A percentile compares a stretch with the other conserved stretches of the same genome.
Conservation (phyloP, 1,140 invertebrate species). For the Parapsyche elsis region DNA sequence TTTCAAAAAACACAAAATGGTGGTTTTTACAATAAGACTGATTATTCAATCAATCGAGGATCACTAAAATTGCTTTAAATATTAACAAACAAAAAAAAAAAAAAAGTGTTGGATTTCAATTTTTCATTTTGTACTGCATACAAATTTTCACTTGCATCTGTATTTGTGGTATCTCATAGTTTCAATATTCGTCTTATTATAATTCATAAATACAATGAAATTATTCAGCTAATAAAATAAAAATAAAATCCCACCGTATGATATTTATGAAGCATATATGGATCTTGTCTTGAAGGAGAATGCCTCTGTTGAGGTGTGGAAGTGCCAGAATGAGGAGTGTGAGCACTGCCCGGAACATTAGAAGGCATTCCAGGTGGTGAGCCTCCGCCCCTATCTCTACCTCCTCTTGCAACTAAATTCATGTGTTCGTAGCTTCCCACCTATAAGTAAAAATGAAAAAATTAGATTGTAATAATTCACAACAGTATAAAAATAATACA, state of each 20-base stretch:
- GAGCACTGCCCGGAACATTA: constrained; percentile 35
- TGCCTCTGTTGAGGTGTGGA: constrained; percentile 56
- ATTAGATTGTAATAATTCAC: not conserved
- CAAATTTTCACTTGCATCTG: not conserved
- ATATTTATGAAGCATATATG: constrained; percentile 66
- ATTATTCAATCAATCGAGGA: no score
- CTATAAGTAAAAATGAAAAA: constrained; percentile 54
- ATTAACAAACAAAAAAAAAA: no score
- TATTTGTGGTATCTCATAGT: not conserved
- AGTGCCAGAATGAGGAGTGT: constrained; percentile 54
- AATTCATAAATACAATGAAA: not conserved
- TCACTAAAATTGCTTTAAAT: no score
- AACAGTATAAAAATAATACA: constrained; percentile 19
- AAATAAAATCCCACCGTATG: constrained; percentile 61
- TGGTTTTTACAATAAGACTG: no score
- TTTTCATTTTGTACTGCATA: no score
- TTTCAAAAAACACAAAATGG: no score
- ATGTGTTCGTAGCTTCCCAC: constrained; percentile 92
- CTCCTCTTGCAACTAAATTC: constrained; percentile 83
- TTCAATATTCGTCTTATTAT: not conserved
- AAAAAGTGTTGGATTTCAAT: no score
- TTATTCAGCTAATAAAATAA: not conserved
- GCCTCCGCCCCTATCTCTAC: constrained; percentile 57
- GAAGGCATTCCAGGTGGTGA: constrained; percentile 40
- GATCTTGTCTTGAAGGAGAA: constrained; percentile 56